A percentile compares a stretch with the other conserved stretches of the same genome.
These are phyloP conservation scores for Mola mola DNA, from an alignment of 2,113 vertebrate genomes.

Conservation along the genomic window DNA sequence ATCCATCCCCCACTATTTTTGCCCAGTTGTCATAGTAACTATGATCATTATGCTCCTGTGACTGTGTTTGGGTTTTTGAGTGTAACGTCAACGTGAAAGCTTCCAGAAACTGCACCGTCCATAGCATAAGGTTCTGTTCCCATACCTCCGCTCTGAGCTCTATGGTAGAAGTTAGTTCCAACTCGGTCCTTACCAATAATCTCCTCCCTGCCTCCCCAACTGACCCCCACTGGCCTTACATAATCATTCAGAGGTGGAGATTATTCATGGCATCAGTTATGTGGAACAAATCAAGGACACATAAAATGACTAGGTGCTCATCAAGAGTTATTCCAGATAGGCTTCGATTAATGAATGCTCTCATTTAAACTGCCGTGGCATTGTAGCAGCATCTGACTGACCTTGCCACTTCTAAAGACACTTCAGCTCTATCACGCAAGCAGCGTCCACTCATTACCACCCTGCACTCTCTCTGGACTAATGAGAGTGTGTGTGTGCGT, in stretches of 20 bases:
- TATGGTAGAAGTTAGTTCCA: no score
- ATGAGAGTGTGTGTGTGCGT: constrained; percentile 19
- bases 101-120: constrained; percentile 41
- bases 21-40: constrained; percentile 68
- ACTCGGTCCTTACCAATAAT: not conserved
- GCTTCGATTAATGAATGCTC: constrained; percentile 45
- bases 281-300: constrained; percentile 68
- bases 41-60: constrained; percentile 21
- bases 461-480: constrained; percentile 32
- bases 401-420: constrained; percentile 45
- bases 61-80: constrained; percentile 36
- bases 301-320: constrained; percentile 55
- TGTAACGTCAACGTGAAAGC: constrained; percentile 40
- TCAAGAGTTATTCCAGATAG: constrained; percentile 55
- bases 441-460: constrained; percentile 51
- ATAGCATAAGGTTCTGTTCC: no score
- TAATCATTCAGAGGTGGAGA: constrained; percentile 52
- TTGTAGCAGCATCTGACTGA: constrained; percentile 48
- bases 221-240: constrained; percentile 3
- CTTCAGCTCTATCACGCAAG: constrained; percentile 48
- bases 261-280: constrained; percentile 49
- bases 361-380: constrained; percentile 64
- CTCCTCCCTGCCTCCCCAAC: not conserved
- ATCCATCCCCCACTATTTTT: constrained; percentile 56
- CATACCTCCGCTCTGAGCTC: no score